A percentile compares a stretch with the other conserved stretches of the same genome.
These are phyloP conservation scores for Diachasmimorpha longicaudata DNA, from an alignment of 1,140 invertebrate species.

Conservation along the genomic window DNA sequence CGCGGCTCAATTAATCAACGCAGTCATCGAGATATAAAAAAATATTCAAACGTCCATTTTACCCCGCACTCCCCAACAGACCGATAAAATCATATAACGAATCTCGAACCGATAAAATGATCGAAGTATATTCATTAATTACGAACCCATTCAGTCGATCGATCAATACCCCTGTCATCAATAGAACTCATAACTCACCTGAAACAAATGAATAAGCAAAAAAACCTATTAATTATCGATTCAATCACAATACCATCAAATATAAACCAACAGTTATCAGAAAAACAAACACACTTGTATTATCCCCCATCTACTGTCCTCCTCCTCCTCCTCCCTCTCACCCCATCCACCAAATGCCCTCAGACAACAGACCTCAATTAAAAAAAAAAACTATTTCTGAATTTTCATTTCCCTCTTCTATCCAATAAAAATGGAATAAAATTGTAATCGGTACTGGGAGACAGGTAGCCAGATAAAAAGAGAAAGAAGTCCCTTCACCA, in stretches of 20 bases:
- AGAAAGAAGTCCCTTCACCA: conserved; percentile 12
- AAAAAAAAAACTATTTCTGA: background rate
- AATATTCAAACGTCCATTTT: no score
- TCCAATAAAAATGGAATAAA: conserved; percentile 1
- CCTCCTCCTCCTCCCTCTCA: no score
- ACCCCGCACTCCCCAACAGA: no score
- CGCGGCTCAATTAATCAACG: no score
- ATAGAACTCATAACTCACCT: conserved; percentile 35
- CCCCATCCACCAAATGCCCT: background rate
- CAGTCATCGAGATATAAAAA: no score
- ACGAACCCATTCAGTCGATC: conserved; percentile 4
- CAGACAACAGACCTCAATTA: background rate
- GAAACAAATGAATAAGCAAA: conserved; percentile 37
- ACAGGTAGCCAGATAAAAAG: background rate
- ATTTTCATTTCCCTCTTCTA: background rate
- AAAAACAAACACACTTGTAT: conserved; percentile 2
- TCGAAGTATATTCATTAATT: background rate
- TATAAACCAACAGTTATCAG: background rate
- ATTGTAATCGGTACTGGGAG: background rate
- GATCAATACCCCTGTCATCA: conserved; percentile 6
- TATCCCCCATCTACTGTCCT: no score
- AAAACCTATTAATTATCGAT: background rate
- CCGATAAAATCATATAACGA: no score
- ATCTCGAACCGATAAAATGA: no score
- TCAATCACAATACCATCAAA: conserved; percentile 10